Evolutionary conservation across 2,113 vertebrate genomes (phyloP).

Genomic region (mouse (Mus musculus)): DNA sequence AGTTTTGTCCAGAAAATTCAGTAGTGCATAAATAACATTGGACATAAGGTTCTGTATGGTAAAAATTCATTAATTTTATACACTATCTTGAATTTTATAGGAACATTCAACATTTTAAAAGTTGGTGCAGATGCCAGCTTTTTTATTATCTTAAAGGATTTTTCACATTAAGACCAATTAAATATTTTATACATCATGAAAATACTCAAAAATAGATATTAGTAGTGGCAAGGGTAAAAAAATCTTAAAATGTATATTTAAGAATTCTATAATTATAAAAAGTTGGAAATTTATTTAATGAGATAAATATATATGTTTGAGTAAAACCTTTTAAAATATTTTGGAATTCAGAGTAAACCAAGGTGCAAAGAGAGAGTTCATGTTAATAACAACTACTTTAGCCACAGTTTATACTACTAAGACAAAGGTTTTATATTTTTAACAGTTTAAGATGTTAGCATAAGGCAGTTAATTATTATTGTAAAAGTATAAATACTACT

Average conservation of each 20-base stretch:
- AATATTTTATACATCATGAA: neutral
- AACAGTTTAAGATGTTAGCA: conserved; percentile 80
- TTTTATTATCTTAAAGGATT: neutral
- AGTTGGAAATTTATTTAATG: neutral
- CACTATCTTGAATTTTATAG: neutral
- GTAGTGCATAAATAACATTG: neutral
- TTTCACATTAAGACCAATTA: neutral
- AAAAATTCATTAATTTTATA: neutral
- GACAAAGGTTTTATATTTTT: conserved; percentile 47
- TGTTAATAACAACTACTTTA: conserved; percentile 68
- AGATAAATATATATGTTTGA: neutral
- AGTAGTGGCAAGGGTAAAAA: neutral
- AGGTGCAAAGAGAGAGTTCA: neutral
- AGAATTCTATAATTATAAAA: neutral
- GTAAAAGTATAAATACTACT: conserved; percentile 77
- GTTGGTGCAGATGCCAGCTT: neutral
- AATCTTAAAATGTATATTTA: neutral
- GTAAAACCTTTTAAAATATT: neutral
- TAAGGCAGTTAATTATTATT: conserved; percentile 79
- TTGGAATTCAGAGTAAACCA: neutral
- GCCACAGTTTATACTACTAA: conserved; percentile 74
- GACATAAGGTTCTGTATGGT: neutral
- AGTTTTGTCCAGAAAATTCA: neutral
- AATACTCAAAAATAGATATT: neutral
- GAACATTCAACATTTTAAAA: neutral